These are phyloP conservation scores for Chironomus tepperi DNA, from an alignment of 1,140 invertebrate genomes.

Conservation along the genomic window DNA sequence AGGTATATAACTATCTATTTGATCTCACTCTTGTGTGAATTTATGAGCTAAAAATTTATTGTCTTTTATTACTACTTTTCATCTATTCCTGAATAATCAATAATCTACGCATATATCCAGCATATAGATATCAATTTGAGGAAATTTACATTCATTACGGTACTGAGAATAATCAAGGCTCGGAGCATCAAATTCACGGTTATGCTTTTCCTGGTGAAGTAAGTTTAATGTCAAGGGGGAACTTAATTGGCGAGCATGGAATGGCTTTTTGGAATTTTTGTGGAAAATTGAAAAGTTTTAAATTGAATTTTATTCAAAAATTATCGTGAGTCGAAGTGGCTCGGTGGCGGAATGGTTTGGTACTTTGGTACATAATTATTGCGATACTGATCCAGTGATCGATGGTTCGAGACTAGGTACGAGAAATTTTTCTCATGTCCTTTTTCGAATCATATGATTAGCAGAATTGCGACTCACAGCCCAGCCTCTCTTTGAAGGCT, in stretches of 20 bases:
- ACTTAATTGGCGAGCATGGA: background rate
- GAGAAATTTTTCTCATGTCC: too few relatives aligned
- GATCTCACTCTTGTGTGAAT: too few relatives aligned
- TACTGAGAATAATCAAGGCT: slow-evolving; percentile 73
- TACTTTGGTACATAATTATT: too few relatives aligned
- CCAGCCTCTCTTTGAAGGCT: too few relatives aligned
- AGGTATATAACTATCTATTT: background rate
- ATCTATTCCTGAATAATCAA: background rate
- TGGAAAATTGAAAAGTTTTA: too few relatives aligned
- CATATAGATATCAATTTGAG: slow-evolving; percentile 89
- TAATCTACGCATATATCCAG: slow-evolving; percentile 33
- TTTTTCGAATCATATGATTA: too few relatives aligned
- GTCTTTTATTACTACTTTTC: background rate
- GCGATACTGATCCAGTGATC: too few relatives aligned
- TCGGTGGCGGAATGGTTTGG: too few relatives aligned
- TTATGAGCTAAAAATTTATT: background rate
- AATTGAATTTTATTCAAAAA: too few relatives aligned
- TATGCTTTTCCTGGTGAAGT: slow-evolving; percentile 93
- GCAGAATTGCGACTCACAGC: too few relatives aligned
- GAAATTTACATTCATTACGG: slow-evolving; percentile 95
- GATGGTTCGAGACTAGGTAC: too few relatives aligned
- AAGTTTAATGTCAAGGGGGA: slow-evolving; percentile 33
- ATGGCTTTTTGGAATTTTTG: background rate
- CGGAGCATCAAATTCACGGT: slow-evolving; percentile 87
- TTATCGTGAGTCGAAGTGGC: too few relatives aligned